These are phyloP conservation scores for Tauraco erythrolophus DNA, from an alignment of 2,113 vertebrate species.

Conservation along the genomic window DNA sequence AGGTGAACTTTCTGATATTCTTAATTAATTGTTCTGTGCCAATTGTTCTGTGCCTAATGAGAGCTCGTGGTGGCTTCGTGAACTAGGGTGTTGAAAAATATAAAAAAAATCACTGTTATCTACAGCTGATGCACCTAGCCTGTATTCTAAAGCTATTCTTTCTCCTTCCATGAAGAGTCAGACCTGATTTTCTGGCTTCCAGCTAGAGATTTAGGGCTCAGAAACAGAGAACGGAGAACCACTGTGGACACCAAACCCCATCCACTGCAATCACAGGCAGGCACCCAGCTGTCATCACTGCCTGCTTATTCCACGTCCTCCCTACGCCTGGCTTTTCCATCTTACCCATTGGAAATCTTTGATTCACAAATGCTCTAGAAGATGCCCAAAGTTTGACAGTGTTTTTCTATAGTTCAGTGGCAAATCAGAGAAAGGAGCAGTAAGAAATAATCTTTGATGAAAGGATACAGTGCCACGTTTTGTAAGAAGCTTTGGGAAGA, in stretches of 20 bases:
- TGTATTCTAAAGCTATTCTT: not conserved
- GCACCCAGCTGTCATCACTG: not conserved
- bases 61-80: not conserved
- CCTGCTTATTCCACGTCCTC: not conserved
- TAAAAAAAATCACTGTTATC: not conserved
- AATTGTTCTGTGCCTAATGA: not conserved
- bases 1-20: slow-evolving; percentile 6
- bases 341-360: not conserved
- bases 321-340: not conserved
- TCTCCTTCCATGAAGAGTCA: not conserved
- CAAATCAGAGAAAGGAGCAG: not conserved
- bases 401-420: not conserved
- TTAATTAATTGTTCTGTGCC: not conserved
- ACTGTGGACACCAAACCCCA: not conserved
- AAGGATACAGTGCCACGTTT: not conserved
- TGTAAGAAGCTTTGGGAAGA: not conserved
- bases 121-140: not conserved
- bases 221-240: not conserved
- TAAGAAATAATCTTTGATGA: not conserved
- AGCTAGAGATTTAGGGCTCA: not conserved
- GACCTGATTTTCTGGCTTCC: not conserved
- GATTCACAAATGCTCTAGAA: not conserved
- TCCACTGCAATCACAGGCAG: not conserved
- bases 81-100: not conserved
- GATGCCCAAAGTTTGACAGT: not conserved